These are phyloP conservation scores for Linepithema humile DNA, from an alignment of 1,140 invertebrate species.

Conservation along the genomic window DNA sequence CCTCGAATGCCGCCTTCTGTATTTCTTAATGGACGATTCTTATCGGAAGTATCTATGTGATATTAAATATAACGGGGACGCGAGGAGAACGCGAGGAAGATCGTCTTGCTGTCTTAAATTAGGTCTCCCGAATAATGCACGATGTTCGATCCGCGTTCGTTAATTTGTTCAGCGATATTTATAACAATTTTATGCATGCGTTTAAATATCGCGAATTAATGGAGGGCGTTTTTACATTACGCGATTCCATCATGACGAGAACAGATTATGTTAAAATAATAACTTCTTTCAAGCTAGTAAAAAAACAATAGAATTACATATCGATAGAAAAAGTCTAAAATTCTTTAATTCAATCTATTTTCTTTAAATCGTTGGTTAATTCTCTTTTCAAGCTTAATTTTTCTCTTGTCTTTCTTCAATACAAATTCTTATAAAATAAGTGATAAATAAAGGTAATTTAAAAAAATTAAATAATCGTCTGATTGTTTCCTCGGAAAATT, in stretches of 20 bases:
- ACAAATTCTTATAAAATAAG: not conserved
- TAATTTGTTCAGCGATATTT: conserved; percentile 19
- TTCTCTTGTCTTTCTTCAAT: no score
- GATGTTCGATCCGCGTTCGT: conserved; percentile 9
- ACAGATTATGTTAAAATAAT: no score
- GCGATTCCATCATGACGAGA: not conserved
- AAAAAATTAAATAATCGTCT: not conserved
- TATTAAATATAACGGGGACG: conserved; percentile 39
- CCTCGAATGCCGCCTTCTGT: conserved; percentile 38
- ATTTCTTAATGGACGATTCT: conserved; percentile 49
- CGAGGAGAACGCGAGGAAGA: not conserved
- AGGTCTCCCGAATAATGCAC: not conserved
- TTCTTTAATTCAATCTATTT: no score
- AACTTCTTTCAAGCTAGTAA: no score
- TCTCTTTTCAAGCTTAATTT: no score
- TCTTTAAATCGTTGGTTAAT: no score
- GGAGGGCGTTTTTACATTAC: not conserved
- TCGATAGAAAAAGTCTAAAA: no score
- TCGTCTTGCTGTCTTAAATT: conserved; percentile 8
- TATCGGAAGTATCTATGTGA: conserved; percentile 46
- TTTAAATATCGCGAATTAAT: conserved; percentile 23
- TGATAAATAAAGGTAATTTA: not conserved
- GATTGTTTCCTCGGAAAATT: no score
- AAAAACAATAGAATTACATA: no score
- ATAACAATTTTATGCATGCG: conserved; percentile 1